phyloP scores from a whole-genome alignment of 2,113 vertebrate genomes.

The Petroica traversi region DNA sequence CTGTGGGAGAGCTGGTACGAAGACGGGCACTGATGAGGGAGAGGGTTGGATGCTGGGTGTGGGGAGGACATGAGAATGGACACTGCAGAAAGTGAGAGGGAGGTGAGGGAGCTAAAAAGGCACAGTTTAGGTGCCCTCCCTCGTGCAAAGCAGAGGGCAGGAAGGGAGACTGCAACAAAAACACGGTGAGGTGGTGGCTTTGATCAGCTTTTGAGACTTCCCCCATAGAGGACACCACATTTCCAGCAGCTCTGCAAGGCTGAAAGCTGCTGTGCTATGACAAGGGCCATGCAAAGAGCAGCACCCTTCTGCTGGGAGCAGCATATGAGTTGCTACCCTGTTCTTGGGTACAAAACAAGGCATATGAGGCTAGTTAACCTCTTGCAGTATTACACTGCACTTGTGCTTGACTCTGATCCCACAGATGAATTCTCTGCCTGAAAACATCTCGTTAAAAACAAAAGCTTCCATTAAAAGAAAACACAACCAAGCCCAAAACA shows the following conservation, averaged over 20 bases:
- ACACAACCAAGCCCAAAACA: neutral
- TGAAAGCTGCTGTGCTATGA: neutral
- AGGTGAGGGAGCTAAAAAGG: neutral
- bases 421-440: neutral
- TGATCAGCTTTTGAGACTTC: neutral
- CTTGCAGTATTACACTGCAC: neutral
- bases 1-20: neutral
- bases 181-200: rapidly evolving
- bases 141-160: neutral
- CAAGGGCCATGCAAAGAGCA: neutral
- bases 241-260: neutral
- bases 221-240: rapidly evolving
- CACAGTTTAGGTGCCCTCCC: neutral
- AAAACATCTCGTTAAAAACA: neutral
- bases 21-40: neutral
- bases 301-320: neutral
- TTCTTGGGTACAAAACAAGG: neutral
- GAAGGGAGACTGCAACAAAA: neutral
- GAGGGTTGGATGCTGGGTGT: neutral
- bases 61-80: neutral
- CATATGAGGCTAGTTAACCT: neutral
- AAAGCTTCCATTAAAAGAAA: neutral
- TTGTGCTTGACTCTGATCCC: neutral
- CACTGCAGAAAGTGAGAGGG: neutral
- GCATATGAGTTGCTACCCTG: neutral